These are phyloP conservation scores for Metacarcinus magister DNA, from an alignment of 2,888 invertebrate genomes.

Conservation along the genomic window DNA sequence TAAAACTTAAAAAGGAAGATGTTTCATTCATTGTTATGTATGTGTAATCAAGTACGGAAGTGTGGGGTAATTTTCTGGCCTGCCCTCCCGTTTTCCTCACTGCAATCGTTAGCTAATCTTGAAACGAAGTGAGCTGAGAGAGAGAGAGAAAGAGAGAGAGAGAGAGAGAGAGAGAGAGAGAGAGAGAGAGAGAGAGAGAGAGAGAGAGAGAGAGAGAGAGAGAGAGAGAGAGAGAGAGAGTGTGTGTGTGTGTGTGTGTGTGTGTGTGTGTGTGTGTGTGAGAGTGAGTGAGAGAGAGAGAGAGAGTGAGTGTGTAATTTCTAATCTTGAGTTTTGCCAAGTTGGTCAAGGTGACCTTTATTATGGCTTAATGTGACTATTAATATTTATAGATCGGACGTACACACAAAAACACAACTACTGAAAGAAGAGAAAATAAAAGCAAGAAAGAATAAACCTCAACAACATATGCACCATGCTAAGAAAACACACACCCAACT, in stretches of 20 bases:
- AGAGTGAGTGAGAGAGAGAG: not conserved
- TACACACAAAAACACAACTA: not conserved
- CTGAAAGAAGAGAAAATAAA: not conserved
- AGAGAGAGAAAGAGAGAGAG: slow-evolving; percentile 60
- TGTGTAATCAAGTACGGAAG: not conserved
- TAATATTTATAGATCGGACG: not conserved
- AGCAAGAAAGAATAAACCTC: not conserved
- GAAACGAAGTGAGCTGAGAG: not conserved
- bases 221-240: not conserved
- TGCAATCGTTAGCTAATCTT: not conserved
- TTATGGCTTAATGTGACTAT: not conserved
- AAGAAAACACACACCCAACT: not conserved
- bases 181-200: slow-evolving; percentile 10
- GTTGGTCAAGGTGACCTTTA: slow-evolving; percentile 39
- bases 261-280: not conserved
- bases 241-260: not conserved
- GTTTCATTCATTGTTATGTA: not conserved
- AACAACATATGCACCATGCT: not conserved
- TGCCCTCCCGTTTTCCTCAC: not conserved
- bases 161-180: not conserved
- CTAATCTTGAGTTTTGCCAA: slow-evolving; percentile 46
- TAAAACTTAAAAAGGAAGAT: not conserved
- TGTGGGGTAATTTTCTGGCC: not conserved
- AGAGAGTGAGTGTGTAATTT: not conserved
- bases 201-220: no score